Conservation (phyloP, 2,888 invertebrate species). For the Dorcus parallelipipedus region DNA sequence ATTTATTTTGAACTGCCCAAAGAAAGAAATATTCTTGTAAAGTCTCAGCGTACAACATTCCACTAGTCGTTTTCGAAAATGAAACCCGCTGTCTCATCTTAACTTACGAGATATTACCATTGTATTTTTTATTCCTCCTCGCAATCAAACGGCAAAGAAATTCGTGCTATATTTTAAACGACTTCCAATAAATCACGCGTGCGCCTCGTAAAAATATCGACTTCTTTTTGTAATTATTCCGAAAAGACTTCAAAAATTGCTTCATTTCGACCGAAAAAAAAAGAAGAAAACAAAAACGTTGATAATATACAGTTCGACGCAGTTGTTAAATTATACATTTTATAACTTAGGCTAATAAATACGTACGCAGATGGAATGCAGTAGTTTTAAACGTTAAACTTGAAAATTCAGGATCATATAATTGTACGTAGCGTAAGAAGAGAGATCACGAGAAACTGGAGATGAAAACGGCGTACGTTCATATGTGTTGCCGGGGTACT, state of each 20-base stretch:
- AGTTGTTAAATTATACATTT: background rate
- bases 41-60: slow-evolving; percentile 27
- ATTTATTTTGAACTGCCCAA: slow-evolving; percentile 29
- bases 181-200: background rate
- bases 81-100: slow-evolving; percentile 15
- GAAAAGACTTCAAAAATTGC: no score
- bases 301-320: no score
- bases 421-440: background rate
- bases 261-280: no score
- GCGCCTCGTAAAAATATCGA: no score
- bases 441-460: background rate
- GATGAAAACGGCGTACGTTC: slow-evolving; percentile 19
- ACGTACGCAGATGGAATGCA: background rate
- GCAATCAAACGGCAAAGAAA: background rate
- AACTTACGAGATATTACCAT: slow-evolving; percentile 16
- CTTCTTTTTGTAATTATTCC: no score
- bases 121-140: slow-evolving; percentile 3
- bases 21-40: slow-evolving; percentile 30
- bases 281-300: no score
- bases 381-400: background rate
- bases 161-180: background rate
- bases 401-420: background rate
- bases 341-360: background rate
- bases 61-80: slow-evolving; percentile 23
- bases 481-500: slow-evolving; percentile 19